Evolutionary conservation across 2,888 invertebrate genomes (phyloP).

Genomic region (Germaria angustata): DNA sequence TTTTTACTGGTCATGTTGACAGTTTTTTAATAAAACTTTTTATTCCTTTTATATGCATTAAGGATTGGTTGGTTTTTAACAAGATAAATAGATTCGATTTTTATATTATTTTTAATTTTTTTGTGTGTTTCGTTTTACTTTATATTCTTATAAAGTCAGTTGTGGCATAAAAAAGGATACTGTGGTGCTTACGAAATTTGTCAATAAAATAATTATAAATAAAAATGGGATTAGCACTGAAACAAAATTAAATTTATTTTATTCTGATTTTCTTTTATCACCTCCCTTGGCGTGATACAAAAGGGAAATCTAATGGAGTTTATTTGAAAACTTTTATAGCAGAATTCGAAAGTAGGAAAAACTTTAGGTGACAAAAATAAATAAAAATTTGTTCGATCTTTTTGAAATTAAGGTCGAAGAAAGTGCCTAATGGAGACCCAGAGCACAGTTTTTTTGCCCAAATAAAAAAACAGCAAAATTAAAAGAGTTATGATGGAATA

Average conservation of each 20-base stretch:
- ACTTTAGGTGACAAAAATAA: too few relatives aligned
- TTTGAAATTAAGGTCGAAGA: not conserved
- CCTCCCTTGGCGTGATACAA: not conserved
- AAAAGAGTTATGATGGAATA: too few relatives aligned
- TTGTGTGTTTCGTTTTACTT: not conserved
- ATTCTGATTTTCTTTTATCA: not conserved
- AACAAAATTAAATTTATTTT: not conserved
- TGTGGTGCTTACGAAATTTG: not conserved
- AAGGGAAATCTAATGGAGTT: too few relatives aligned
- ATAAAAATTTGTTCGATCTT: too few relatives aligned
- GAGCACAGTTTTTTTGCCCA: too few relatives aligned
- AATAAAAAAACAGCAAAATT: too few relatives aligned
- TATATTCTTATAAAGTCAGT: not conserved
- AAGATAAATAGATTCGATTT: not conserved
- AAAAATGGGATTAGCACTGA: not conserved
- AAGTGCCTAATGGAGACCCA: not conserved
- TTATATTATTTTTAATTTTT: not conserved
- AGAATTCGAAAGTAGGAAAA: not conserved
- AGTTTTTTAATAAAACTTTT: conserved; percentile 64
- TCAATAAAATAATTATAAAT: conserved; percentile 3
- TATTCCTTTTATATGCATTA: not conserved
- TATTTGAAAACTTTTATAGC: not conserved
- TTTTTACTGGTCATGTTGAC: conserved; percentile 55
- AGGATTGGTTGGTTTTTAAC: not conserved
- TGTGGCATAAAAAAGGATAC: not conserved